Evolutionary conservation across 2,797 vertebrate genomes (phyloP), one percentile per base, ranked within the genome.

Genomic region (Diplodus puntazzo): DNA sequence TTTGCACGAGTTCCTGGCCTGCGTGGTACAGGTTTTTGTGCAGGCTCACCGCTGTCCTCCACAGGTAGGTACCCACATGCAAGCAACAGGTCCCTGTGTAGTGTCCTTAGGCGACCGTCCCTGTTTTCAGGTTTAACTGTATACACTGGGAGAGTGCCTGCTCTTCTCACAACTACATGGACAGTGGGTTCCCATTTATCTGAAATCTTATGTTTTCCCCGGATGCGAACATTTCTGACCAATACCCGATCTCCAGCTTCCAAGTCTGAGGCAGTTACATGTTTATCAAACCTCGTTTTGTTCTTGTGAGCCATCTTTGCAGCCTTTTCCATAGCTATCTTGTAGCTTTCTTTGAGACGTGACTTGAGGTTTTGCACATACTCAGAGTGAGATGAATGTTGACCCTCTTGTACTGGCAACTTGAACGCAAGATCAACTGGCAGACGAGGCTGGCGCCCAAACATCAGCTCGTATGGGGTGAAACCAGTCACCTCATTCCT

Each of bases 351-450:
- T 14, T 62, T 9, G 11, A 62, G 34, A 9, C 18, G 60, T 21
- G 60, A 62, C n/a, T 45, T 62, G 9, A 62, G 60, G 14, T 55
- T 61, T 34, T 61, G 59, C 11, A 61, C 59, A 43, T 45, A 62
- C 60, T 62, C 18, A 23, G 42, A 63, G 21, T 63, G 61, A 2
- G 61, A 63, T 17, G 6, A 3, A n/a, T 48, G 42, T 48, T 23
- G 61, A 2, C n/a, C 14, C 11, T 39, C 42, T 10, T 25, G 13
- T 3, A 63, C 43, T 8, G 61, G 61, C 8, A 63, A 27, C 5
- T n/a, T 13, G 21, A 63, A 46, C 1, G 61, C 61, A 8, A 63
- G 42, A n/a, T 63, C 61, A 4, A 48, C 61, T 17, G 61, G 43
- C 11, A 63, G 18, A 12, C 61, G 16, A 25, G 57, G 27, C 5